Conservation (phyloP, 1,140 invertebrate species). For the Globodera rostochiensis region DNA sequence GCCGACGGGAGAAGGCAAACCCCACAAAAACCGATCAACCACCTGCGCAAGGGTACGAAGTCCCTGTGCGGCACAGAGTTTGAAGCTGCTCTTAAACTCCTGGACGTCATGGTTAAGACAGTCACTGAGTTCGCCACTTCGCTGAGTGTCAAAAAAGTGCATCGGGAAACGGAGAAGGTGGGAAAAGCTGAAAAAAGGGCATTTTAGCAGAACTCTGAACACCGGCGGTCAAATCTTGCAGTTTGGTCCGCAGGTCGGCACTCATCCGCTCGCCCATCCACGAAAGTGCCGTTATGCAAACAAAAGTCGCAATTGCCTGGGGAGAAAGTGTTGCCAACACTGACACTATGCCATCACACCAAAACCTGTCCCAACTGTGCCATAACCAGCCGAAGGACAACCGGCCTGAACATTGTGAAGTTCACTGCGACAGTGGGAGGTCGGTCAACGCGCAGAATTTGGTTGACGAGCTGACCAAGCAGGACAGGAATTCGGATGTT, state of each 20-base stretch:
- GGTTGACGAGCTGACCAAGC: conserved; percentile 78
- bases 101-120: conserved; percentile 88
- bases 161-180: conserved; percentile 85
- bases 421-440: conserved; percentile 66
- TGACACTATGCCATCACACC: not conserved
- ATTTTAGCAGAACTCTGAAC: conserved; percentile 55
- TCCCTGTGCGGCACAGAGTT: conserved; percentile 69
- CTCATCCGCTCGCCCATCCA: conserved; percentile 84
- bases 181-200: conserved; percentile 1
- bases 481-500: conserved; percentile 81
- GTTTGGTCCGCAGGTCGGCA: conserved; percentile 76
- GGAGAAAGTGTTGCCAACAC: conserved; percentile 7
- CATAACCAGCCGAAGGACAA: conserved; percentile 73
- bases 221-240: conserved; percentile 71
- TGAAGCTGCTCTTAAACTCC: conserved; percentile 94
- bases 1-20: not conserved
- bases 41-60: conserved; percentile 40
- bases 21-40: not conserved
- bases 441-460: conserved; percentile 68
- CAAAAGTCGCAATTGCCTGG: conserved; percentile 82
- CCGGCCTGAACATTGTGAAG: conserved; percentile 72
- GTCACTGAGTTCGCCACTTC: conserved; percentile 86
- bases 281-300: conserved; percentile 83
- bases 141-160: conserved; percentile 84
- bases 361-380: conserved; percentile 75